A percentile compares a stretch with the other conserved stretches of the same genome.
These are phyloP conservation scores for Calyptomena viridis DNA, from an alignment of 2,113 vertebrate genomes.

Conservation along the genomic window DNA sequence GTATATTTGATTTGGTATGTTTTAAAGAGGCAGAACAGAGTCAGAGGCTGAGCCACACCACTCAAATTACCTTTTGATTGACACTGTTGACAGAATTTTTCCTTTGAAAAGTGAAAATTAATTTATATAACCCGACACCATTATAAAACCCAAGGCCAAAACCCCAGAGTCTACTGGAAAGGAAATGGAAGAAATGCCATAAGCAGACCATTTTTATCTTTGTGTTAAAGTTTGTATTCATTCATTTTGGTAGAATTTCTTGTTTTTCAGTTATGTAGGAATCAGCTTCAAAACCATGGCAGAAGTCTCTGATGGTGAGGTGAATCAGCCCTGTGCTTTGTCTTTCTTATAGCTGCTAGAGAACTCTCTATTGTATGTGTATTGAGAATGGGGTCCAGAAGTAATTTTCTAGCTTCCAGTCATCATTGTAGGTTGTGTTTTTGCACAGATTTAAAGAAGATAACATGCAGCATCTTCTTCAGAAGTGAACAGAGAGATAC, in stretches of 20 bases:
- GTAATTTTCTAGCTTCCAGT: background rate
- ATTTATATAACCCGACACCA: background rate
- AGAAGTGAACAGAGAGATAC: background rate
- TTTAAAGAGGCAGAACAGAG: background rate
- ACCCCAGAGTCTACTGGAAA: background rate
- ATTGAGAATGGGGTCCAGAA: background rate
- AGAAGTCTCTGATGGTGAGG: background rate
- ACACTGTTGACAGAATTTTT: background rate
- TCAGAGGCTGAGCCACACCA: background rate
- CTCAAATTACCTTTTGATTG: background rate
- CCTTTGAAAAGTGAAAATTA: background rate
- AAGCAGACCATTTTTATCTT: background rate
- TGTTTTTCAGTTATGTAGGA: background rate
- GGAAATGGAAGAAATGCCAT: background rate
- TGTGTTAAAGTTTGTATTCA: background rate
- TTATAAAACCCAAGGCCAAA: background rate
- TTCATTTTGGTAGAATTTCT: background rate
- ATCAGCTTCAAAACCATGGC: background rate
- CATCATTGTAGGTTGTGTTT: background rate
- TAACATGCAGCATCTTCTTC: background rate
- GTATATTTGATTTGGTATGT: background rate
- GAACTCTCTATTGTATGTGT: background rate
- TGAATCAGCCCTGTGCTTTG: background rate
- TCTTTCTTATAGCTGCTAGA: background rate
- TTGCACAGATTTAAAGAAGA: background rate